Evolutionary conservation across 2,113 vertebrate species (phyloP), one percentile per base, ranked within the genome.

Genomic region (Columba livia): DNA sequence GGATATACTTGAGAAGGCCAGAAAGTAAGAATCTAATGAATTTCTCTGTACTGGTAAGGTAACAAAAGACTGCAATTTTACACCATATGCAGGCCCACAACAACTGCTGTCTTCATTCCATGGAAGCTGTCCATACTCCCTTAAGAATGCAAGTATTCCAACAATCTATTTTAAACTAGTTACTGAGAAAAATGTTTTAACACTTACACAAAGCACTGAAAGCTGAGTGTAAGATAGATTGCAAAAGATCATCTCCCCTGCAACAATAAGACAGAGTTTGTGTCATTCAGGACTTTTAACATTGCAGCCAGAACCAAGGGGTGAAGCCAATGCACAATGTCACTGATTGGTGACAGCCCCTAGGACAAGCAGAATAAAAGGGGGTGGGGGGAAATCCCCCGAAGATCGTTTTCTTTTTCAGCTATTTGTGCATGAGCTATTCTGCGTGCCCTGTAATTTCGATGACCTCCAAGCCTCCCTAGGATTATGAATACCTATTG

Each of bases 401-500:
- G 51, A 94, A 94, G 58, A 90, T 74, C 0, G 0, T 17, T 93
- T 87, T 89, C 40, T 93, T 93, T 91, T 85, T 91, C 75, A 90
- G 67, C 32, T 83, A 67, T 96, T 96, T 90, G 58, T 83, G 42
- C 64, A 71, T 80, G 26, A 93, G 57, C 32, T 88, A 66, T 70
- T 91, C 87, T 90, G 81, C 73, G 50, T 79, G 51, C 34, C 42
- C 64, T 83, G 48, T 74, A 95, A 90, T 93, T 96, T 96, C 75
- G 83, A 14, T 86, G 72, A 92, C 38, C 75, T 91, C 82, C 64
- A 91, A 96, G 71, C 28, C 51, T 88, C 32, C 67, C 67, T 70
- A 88, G 71, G 69, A 96, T 74, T 92, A 88, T 94, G 94, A 95
- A 96, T 94, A 96, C 82, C 85, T 93, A 95, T 91, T 95, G 89